Evolutionary conservation across 1,140 invertebrate genomes (phyloP), one percentile per base, ranked within the genome.

Genomic region (Kradibia gibbosae): DNA sequence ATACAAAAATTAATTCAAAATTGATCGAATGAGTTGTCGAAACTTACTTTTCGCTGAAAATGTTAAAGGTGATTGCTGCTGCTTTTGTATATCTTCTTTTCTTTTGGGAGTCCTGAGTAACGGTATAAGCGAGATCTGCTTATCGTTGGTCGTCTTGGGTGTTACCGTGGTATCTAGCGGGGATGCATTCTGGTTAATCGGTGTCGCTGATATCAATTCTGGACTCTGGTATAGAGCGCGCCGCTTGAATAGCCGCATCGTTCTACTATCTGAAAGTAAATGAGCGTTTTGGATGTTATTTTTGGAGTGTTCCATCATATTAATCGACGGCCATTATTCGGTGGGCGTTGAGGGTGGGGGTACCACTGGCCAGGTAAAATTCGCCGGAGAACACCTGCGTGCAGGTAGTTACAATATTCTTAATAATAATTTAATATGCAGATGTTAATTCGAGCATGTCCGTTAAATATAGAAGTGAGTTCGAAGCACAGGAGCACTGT

Each of bases 161-260:
- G 17, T 3, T n/a, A 39, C 55, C 25, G 3, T n/a, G n/a, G n/a
- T 78, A n/a, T 22, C 20, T 67, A 42, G 39, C 3, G 7, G 53
- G 15, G 84, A 57, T 22, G 78, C 82, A 48, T 93, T 92, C 72
- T 91, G 90, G 50, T 88, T 87, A 77, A 93, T 89, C 3, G 92
- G 88, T 13, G 91, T 89, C 1, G 92, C 90, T 71, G 92, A 93
- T n/a, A 93, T 92, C 34, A 93, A 85, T 84, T 93, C 92, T 0
- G 92, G 92, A 85, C 91, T 91, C 50, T 92, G 92, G 84, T 92
- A 91, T 55, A 88, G 90, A 57, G 88, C 88, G 17, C 91, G 87
- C 81, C 92, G 87, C 87, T 91, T 92, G 84, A 93, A 93, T 62
- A 93, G 86, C 83, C 92, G 88, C 92, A 93, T 93, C 53, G 25